Evolutionary conservation across 1,140 invertebrate species (phyloP).

Genomic region (Campoletis sonorensis): DNA sequence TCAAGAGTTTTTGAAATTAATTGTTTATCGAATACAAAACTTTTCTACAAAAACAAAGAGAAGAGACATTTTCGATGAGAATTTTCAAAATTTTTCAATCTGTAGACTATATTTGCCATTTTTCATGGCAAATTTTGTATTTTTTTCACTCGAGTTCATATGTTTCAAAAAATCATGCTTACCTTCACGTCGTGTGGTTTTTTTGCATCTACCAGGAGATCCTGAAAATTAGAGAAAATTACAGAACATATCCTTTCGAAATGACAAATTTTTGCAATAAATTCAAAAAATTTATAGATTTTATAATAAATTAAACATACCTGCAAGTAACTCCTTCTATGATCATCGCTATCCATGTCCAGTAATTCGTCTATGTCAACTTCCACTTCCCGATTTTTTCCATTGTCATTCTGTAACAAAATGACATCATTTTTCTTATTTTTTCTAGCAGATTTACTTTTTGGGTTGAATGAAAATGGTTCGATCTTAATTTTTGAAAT

Average conservation of each 20-base stretch:
- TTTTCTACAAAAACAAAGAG: too few species aligned
- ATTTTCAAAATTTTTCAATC: slow-evolving; percentile 39
- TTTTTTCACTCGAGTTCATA: slow-evolving; percentile 45
- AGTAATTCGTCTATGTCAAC: slow-evolving; percentile 95
- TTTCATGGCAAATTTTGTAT: slow-evolving; percentile 50
- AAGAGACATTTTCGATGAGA: too few species aligned
- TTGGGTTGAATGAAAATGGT: too few species aligned
- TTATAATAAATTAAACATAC: slow-evolving; percentile 70
- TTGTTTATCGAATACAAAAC: too few species aligned
- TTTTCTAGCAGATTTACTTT: too few species aligned
- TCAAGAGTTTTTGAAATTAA: too few species aligned
- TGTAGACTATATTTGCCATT: slow-evolving; percentile 37
- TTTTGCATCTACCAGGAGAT: slow-evolving; percentile 87
- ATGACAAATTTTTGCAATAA: slow-evolving; percentile 40
- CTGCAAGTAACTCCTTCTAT: slow-evolving; percentile 88
- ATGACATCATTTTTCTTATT: too few species aligned
- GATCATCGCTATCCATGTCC: slow-evolving; percentile 92
- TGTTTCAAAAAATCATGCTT: slow-evolving; percentile 70
- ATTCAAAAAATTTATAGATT: slow-evolving; percentile 61
- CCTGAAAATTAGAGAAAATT: slow-evolving; percentile 76
- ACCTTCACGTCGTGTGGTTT: slow-evolving; percentile 91
- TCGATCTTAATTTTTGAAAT: too few species aligned
- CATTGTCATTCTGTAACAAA: slow-evolving; percentile 77
- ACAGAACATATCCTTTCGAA: background rate
- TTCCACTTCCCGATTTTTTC: slow-evolving; percentile 86